These are phyloP conservation scores for Ethmia dodecea DNA, from an alignment of 2,888 invertebrate species.

Conservation along the genomic window DNA sequence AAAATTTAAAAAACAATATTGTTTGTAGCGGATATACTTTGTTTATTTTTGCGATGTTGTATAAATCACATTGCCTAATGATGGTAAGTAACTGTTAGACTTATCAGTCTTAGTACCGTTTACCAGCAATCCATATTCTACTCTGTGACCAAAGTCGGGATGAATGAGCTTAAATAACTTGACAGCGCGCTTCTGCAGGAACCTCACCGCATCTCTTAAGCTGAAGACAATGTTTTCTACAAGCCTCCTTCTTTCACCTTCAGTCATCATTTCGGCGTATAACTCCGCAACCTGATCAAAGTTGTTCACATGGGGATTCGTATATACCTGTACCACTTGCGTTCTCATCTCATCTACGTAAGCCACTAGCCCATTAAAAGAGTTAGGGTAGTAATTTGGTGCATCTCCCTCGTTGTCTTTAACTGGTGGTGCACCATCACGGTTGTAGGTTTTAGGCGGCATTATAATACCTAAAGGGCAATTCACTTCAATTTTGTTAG, in stretches of 20 bases:
- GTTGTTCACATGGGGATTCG: slow-evolving; percentile 90
- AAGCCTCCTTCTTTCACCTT: slow-evolving; percentile 84
- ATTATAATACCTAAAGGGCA: slow-evolving; percentile 89
- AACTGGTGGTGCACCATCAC: slow-evolving; percentile 89
- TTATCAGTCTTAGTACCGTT: too few species aligned
- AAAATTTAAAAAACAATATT: too few species aligned
- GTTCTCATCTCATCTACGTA: slow-evolving; percentile 76
- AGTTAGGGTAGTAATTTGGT: slow-evolving; percentile 97
- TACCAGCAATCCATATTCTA: slow-evolving; percentile 78
- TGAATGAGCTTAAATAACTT: slow-evolving; percentile 86
- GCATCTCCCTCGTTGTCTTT: slow-evolving; percentile 88
- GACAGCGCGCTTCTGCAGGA: slow-evolving; percentile 88
- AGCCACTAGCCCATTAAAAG: slow-evolving; percentile 89
- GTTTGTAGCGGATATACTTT: too few species aligned
- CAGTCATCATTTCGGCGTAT: slow-evolving; percentile 85
- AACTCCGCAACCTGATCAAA: slow-evolving; percentile 88
- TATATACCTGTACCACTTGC: slow-evolving; percentile 70
- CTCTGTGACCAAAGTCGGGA: slow-evolving; percentile 81
- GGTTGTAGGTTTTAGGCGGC: slow-evolving; percentile 83
- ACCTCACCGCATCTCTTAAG: slow-evolving; percentile 83
- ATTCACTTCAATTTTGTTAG: slow-evolving; percentile 93
- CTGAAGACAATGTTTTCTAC: slow-evolving; percentile 88
- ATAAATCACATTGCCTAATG: too few species aligned
- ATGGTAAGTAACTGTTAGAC: too few species aligned
- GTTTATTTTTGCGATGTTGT: too few species aligned